Evolutionary conservation across 2,888 invertebrate genomes (phyloP).

Genomic region (Aphelenchoides bicaudatus): DNA sequence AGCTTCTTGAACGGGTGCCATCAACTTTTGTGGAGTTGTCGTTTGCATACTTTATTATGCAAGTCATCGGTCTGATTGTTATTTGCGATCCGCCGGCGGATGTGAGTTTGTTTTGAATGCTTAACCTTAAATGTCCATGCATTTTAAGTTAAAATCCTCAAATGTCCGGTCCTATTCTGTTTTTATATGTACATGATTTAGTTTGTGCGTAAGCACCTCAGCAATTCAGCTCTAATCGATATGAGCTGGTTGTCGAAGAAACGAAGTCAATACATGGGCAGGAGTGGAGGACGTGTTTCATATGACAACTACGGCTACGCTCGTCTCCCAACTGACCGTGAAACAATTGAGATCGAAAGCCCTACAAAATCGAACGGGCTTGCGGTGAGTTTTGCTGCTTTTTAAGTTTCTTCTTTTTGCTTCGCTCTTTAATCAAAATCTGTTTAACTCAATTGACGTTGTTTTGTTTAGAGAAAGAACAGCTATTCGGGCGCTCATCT

Average conservation of each 20-base stretch:
- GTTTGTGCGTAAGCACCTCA: slow-evolving; percentile 38
- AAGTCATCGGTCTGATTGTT: slow-evolving; percentile 51
- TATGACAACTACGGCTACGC: slow-evolving; percentile 26
- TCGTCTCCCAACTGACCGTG: slow-evolving; percentile 24
- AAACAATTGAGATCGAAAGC: slow-evolving; percentile 19
- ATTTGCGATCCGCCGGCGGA: slow-evolving; percentile 56
- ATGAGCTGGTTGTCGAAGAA: slow-evolving; percentile 40
- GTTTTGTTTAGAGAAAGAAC: no score
- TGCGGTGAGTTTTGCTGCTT: slow-evolving; percentile 4
- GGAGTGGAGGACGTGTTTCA: background rate
- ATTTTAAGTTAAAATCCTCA: no score
- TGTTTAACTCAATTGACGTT: no score
- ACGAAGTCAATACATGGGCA: slow-evolving; percentile 28
- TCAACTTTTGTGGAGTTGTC: slow-evolving; percentile 45
- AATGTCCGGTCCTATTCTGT: slow-evolving; percentile 13
- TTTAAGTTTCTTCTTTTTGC: background rate
- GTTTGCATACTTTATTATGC: slow-evolving; percentile 53
- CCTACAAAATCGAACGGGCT: slow-evolving; percentile 14
- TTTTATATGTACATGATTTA: slow-evolving; percentile 21
- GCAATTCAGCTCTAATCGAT: slow-evolving; percentile 36
- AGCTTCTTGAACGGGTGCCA: slow-evolving; percentile 44
- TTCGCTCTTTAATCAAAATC: no score
- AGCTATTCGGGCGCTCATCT: no score
- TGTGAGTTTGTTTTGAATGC: slow-evolving; percentile 34
- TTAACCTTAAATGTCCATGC: background rate